These are phyloP conservation scores for Paedocypris sp. DNA, from an alignment of 2,113 vertebrate species.

Conservation along the genomic window DNA sequence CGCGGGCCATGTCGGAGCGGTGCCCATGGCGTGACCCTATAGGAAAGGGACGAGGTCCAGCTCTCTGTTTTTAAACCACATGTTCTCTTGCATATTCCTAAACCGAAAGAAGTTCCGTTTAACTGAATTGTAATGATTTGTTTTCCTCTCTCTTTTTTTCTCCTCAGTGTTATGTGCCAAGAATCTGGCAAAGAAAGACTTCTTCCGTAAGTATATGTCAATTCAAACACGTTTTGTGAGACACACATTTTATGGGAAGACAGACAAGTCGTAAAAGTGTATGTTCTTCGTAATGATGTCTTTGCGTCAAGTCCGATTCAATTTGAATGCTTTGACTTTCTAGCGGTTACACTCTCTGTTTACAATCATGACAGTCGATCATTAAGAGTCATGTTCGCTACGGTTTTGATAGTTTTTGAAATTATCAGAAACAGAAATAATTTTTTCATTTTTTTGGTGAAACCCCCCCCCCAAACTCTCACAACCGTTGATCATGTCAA, in stretches of 20 bases:
- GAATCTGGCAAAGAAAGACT: slow-evolving; percentile 98
- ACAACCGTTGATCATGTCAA: no score
- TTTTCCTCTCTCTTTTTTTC: slow-evolving; percentile 46
- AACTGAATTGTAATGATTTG: neutral
- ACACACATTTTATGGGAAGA: neutral
- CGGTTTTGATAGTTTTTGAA: no score
- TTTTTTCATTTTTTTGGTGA: no score
- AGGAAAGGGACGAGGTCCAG: neutral
- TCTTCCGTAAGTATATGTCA: slow-evolving; percentile 82
- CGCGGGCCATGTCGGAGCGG: neutral
- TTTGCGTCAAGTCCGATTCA: no score
- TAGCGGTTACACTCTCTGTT: no score
- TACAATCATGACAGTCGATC: no score
- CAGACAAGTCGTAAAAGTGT: no score
- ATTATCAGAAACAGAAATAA: neutral
- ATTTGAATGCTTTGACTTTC: no score
- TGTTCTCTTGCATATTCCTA: neutral
- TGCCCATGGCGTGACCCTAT: neutral
- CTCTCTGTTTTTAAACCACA: neutral
- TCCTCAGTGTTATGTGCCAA: slow-evolving; percentile 98
- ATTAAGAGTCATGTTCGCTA: no score
- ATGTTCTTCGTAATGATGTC: no score
- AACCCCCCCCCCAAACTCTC: no score
- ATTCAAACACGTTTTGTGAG: neutral
- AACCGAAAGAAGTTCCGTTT: neutral